These are phyloP conservation scores for Zaprionus ghesquierei DNA, from an alignment of 1,140 invertebrate genomes.

Conservation along the genomic window DNA sequence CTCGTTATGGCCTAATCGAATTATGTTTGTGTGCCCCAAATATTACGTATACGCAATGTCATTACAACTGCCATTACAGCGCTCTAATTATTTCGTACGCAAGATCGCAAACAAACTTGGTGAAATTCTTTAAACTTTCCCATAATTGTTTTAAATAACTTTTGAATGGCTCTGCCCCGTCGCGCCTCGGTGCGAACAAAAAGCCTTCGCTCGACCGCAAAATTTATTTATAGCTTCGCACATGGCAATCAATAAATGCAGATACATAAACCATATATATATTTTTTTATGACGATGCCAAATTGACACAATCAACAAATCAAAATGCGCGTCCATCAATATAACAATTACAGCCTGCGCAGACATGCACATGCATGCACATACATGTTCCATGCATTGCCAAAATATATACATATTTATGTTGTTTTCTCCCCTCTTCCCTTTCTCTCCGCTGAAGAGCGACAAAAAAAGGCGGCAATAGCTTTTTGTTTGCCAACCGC, in stretches of 20 bases:
- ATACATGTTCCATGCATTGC: background rate
- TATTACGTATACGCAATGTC: constrained; percentile 5
- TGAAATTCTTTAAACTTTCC: background rate
- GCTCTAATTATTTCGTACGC: background rate
- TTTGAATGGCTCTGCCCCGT: background rate
- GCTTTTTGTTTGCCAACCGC: constrained; percentile 16
- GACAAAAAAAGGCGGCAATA: constrained; percentile 37
- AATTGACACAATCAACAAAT: constrained; percentile 76
- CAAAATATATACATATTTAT: background rate
- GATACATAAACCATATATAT: constrained; percentile 17
- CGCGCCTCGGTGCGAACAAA: background rate
- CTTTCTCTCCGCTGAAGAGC: background rate
- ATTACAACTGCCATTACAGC: background rate
- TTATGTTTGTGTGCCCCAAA: background rate
- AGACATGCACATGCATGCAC: background rate
- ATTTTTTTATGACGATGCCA: constrained; percentile 55
- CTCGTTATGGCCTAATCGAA: constrained; percentile 4
- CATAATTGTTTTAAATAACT: constrained; percentile 26
- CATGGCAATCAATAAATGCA: constrained; percentile 60
- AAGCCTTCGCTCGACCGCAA: constrained; percentile 12
- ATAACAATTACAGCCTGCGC: constrained; percentile 34
- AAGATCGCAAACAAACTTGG: background rate
- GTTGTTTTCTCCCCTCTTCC: background rate
- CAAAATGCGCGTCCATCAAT: constrained; percentile 66
- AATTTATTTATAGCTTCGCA: constrained; percentile 31